phyloP scores from a whole-genome alignment of 1,140 invertebrate species.

The Heterodera schachtii region DNA sequence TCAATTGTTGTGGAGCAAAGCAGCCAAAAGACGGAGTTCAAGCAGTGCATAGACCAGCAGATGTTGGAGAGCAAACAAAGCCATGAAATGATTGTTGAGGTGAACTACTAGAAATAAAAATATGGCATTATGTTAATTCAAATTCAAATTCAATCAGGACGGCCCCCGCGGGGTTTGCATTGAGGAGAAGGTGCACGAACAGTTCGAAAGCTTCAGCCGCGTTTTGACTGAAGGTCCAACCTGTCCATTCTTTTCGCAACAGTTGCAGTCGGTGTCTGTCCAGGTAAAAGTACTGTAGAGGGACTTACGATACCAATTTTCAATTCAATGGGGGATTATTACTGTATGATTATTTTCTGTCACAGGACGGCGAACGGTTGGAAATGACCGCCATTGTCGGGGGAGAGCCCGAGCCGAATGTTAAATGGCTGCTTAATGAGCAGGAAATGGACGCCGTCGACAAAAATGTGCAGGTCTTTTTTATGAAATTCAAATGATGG shows the following conservation, averaged over 20 bases:
- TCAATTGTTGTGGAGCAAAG: conserved; percentile 20
- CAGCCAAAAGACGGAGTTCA: conserved; percentile 32
- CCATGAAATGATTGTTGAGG: conserved; percentile 34
- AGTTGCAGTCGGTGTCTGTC: conserved; percentile 31
- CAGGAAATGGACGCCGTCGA: conserved; percentile 58
- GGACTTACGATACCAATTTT: too few species aligned
- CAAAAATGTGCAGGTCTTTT: conserved; percentile 17
- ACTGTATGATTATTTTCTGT: neutral
- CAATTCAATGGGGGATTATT: neutral
- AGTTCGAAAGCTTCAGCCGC: conserved; percentile 1
- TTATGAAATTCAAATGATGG: too few species aligned
- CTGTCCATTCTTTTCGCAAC: neutral
- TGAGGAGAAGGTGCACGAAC: conserved; percentile 10
- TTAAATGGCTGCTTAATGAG: conserved; percentile 78
- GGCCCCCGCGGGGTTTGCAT: conserved; percentile 56
- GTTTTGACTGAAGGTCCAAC: neutral
- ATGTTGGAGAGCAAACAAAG: conserved; percentile 18
- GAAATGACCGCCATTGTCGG: conserved; percentile 77
- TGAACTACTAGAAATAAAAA: conserved; percentile 8
- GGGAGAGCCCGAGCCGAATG: conserved; percentile 83
- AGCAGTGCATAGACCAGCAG: neutral
- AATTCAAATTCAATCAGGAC: conserved; percentile 33
- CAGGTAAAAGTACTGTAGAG: neutral
- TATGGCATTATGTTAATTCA: neutral
- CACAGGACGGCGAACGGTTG: conserved; percentile 47